Percentiles rank a stretch among this genome's conserved stretches.
These are phyloP conservation scores for Beris chalybata DNA, from an alignment of 2,888 invertebrate species.

Conservation along the genomic window DNA sequence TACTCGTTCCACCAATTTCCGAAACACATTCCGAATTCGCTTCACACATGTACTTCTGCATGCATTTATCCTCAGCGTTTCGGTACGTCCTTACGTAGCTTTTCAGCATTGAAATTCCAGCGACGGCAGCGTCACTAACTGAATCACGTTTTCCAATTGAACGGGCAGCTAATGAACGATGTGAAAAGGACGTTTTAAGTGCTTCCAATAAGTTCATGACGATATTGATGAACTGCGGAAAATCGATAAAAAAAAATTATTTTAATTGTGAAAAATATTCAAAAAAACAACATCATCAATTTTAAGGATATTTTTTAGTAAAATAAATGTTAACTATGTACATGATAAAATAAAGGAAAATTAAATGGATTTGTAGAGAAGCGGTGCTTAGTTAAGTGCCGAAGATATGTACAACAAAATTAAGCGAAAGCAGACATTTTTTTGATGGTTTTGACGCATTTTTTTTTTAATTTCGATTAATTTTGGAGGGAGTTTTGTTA, in stretches of 20 bases:
- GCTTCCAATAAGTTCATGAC: conserved; percentile 89
- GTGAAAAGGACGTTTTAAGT: conserved; percentile 89
- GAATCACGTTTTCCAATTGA: conserved; percentile 85
- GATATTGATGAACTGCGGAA: conserved; percentile 83
- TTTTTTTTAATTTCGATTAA: conserved; percentile 14
- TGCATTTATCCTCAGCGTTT: conserved; percentile 77
- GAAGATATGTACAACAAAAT: neutral
- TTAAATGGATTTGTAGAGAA: neutral
- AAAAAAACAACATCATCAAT: conserved; percentile 17
- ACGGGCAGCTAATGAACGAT: conserved; percentile 81
- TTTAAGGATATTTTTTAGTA: neutral
- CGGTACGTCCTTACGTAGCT: conserved; percentile 82
- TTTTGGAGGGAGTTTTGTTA: conserved; percentile 18
- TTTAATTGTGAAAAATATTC: neutral
- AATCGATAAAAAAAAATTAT: conserved; percentile 47
- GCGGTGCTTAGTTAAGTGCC: neutral
- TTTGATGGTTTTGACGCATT: conserved; percentile 28
- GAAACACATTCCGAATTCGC: conserved; percentile 84
- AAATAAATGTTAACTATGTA: neutral
- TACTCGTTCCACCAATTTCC: conserved; percentile 78
- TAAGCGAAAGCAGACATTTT: conserved; percentile 2
- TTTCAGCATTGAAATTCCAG: conserved; percentile 86
- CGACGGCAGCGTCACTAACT: conserved; percentile 86
- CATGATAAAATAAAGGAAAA: neutral
- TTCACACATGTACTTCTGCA: conserved; percentile 86